Evolutionary conservation across 2,797 vertebrate genomes (phyloP).

Genomic region (Sebastes iracundus): DNA sequence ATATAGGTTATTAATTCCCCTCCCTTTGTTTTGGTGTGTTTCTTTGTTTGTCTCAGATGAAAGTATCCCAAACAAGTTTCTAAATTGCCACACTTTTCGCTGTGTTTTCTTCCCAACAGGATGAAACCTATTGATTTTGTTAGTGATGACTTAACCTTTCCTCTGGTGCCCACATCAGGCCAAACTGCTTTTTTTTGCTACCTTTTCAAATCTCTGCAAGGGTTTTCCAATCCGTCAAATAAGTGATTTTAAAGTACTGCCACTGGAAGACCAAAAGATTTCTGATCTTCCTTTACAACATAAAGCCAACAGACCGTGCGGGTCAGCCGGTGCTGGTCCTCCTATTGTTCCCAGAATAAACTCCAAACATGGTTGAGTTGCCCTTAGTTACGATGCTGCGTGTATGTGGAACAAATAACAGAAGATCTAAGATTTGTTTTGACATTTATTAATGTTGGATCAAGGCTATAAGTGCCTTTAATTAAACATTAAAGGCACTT

Average conservation of each 20-base stretch:
- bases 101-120: neutral
- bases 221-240: neutral
- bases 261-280: neutral
- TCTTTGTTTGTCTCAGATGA: neutral
- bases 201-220: neutral
- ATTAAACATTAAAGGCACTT: neutral
- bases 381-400: neutral
- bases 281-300: neutral
- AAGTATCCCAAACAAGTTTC: neutral
- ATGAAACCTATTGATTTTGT: neutral
- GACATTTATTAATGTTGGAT: neutral
- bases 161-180: neutral
- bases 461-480: neutral
- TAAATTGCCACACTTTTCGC: neutral
- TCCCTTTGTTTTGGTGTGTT: neutral
- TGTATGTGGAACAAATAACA: neutral
- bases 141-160: slow-evolving; percentile 5
- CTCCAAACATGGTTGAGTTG: neutral
- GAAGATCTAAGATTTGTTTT: neutral
- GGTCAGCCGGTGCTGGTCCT: neutral
- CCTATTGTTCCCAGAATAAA: neutral
- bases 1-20: neutral
- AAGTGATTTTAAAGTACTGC: neutral
- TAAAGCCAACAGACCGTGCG: neutral
- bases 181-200: neutral